Conservation (phyloP, 2,113 vertebrate species). For the Delphinus delphis region DNA sequence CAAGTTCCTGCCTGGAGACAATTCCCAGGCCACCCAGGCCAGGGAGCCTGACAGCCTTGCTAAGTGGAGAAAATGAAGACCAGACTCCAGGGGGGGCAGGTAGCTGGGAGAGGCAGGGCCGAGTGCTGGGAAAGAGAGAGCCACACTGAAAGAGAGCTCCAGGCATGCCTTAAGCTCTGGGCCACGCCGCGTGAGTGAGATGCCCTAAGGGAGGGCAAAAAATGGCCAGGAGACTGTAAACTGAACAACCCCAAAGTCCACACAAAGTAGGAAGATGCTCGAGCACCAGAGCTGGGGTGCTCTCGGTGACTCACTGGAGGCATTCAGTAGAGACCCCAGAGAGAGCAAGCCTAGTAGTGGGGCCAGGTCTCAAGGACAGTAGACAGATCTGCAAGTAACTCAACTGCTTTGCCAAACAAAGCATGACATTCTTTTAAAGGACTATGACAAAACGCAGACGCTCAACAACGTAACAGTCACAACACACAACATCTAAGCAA, state of each 20-base stretch:
- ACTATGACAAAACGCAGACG: not conserved
- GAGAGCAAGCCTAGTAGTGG: not conserved
- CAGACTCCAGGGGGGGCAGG: not conserved
- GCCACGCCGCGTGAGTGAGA: not conserved
- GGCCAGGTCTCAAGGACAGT: not conserved
- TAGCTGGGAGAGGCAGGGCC: not conserved
- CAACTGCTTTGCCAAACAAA: not conserved
- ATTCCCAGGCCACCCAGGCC: not conserved
- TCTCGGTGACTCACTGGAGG: not conserved
- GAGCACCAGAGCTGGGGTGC: not conserved
- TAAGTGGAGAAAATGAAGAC: not conserved
- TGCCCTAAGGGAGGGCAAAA: not conserved
- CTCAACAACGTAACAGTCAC: not conserved
- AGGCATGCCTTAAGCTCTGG: not conserved
- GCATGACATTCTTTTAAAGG: not conserved
- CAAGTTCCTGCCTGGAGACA: not conserved
- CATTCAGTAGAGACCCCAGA: not conserved
- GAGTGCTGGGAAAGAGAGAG: not conserved
- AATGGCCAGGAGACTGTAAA: not conserved
- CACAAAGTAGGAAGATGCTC: not conserved
- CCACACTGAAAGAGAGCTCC: not conserved
- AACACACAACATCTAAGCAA: not conserved
- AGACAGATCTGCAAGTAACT: not conserved
- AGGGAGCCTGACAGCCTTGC: not conserved
- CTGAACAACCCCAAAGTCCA: not conserved